Base-by-base conservation (phyloP, 2,888 invertebrate genomes). In the Drosophila neonasuta region DNA sequence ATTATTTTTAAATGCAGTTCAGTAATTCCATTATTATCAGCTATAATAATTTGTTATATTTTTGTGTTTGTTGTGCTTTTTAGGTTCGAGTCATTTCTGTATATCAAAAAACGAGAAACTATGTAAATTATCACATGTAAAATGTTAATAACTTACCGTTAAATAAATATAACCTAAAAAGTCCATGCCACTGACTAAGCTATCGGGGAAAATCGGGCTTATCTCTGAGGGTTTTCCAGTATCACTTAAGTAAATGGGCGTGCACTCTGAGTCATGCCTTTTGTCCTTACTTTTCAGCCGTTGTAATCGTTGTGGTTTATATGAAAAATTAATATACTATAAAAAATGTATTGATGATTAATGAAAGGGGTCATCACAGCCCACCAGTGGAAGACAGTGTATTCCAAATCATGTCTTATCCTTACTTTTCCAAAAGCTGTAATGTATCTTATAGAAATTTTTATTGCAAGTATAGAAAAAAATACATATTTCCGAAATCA, bases 131-230 rank as follows among this genome's bases (percentile, higher is more conserved):
- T 65, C 69, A 76, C 79, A 66, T 77, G 61, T 70, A 72, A 68
- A 71, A 62, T 71, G 80, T 82, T 82, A 48, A 68, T 48, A 70
- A 42, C 29, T 32, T 71, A 82, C 66, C 54, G 78, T 78, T 84
- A 75, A 81, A 87, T 80, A 87, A 85, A 81, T 68, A 79, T 69
- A 84, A 71, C 81, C 87, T 81, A 81, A 81, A 81, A 86, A 81
- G 81, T 61, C 69, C 32, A 42, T 17, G 8, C 4, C 4, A 9
- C 9, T n/a, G 10, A 7, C 11, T 2, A 34, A 17, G 10, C 20
- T 65, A 9, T 8, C 34, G 30, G 36, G 36, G 11, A 30, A 45
- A 32, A 36, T 36, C 34, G 5, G 2, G n/a, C 17, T 32, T 41
- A 41, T 41, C 39, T 41, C 7, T 13, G 3, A 41, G 39, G 39